A percentile compares a stretch with the other conserved stretches of the same genome.
phyloP scores from a whole-genome alignment of 2,888 invertebrate genomes.

The Rapana venosa region DNA sequence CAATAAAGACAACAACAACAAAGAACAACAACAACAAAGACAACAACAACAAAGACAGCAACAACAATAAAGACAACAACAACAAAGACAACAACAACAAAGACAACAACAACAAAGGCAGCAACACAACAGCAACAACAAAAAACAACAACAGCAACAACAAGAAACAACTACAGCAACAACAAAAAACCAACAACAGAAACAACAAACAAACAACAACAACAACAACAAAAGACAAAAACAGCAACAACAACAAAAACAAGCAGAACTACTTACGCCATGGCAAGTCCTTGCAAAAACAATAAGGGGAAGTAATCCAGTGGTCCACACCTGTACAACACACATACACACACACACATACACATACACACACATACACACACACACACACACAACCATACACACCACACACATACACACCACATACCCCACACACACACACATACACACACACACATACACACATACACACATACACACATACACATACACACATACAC shows the following conservation, averaged over 20 bases:
- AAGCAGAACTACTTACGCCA: slow-evolving; percentile 31
- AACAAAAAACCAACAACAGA: not conserved
- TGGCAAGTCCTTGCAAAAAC: slow-evolving; percentile 41
- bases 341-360: slow-evolving; percentile 18
- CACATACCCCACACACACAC: not conserved
- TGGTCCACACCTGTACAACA: slow-evolving; percentile 27
- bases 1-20: no score
- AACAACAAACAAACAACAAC: no score
- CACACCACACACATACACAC: not conserved
- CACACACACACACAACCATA: not conserved
- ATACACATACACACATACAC: not conserved
- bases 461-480: not conserved
- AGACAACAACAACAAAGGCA: no score
- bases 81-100: no score
- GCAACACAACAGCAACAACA: no score
- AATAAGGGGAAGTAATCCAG: slow-evolving; percentile 42
- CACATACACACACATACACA: not conserved
- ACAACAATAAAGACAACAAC: not conserved
- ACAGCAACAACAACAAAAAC: not conserved
- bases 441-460: not conserved
- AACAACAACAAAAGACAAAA: no score
- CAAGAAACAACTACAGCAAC: not conserved
- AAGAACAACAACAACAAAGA: not conserved
- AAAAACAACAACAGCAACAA: not conserved
- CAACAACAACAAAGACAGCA: not conserved